These are phyloP conservation scores for Xiphophorus couchianus DNA, from an alignment of 2,113 vertebrate species.

Conservation along the genomic window DNA sequence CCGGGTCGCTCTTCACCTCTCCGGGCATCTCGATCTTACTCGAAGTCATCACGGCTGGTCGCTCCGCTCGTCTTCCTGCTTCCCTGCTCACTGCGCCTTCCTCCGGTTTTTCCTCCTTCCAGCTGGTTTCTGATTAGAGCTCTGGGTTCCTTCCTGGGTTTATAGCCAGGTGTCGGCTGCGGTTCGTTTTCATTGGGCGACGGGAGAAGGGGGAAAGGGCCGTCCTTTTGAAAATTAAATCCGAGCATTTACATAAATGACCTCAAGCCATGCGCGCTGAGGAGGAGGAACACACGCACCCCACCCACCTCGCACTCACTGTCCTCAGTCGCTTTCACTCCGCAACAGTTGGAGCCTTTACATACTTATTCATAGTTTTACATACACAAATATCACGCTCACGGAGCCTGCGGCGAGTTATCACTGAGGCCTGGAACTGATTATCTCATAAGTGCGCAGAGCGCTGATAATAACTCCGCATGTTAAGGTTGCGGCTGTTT, in stretches of 20 bases:
- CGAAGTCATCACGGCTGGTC: conserved; percentile 88
- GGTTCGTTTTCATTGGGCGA: conserved; percentile 92
- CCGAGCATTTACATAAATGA: conserved; percentile 83
- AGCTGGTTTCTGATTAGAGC: conserved; percentile 78
- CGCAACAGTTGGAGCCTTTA: conserved; percentile 33
- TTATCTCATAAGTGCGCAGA: not conserved
- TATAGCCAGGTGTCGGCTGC: conserved; percentile 97
- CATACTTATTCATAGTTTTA: conserved; percentile 26
- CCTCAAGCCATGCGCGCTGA: conserved; percentile 65
- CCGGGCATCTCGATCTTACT: conserved; percentile 94
- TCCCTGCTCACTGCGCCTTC: conserved; percentile 65
- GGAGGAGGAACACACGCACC: conserved; percentile 68
- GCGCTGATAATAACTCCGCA: not conserved
- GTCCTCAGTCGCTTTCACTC: conserved; percentile 20
- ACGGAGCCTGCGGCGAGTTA: not conserved
- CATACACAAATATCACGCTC: conserved; percentile 16
- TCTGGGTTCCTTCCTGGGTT: conserved; percentile 85
- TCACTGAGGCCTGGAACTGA: not conserved
- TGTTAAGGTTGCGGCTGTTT: not conserved
- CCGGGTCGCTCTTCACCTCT: conserved; percentile 93
- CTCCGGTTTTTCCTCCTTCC: conserved; percentile 1
- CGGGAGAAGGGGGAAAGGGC: conserved; percentile 79
- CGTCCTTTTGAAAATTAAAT: conserved; percentile 84
- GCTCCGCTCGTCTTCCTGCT: conserved; percentile 58
- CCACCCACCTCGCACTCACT: conserved; percentile 44